Base-by-base conservation (phyloP, 2,113 vertebrate species). In the Prunella himalayana region DNA sequence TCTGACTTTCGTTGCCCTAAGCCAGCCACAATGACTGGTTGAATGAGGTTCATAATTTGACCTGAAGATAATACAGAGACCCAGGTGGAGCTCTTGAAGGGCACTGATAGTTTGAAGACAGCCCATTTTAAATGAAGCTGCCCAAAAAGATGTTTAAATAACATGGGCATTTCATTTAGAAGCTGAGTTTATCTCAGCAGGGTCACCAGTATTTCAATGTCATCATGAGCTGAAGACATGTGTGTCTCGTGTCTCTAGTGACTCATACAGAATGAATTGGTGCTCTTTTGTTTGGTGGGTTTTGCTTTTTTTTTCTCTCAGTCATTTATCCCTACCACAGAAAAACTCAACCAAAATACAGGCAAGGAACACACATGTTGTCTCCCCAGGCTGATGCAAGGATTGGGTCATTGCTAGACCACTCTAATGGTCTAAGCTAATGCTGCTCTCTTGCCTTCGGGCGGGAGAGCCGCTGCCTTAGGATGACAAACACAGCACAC, bases 401-500 rank as follows among this genome's bases (percentile, higher is more conserved):
- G 35, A 24, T 27, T 28, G 9, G 30, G 15, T 49, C 16, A 30
- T 41, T 45, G 33, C 47, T 77, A 33, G 61, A 35, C 27, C 9
- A 14, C 27, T 64, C 15, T 66, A 10, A 23, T 0, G 1, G 44
- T 35, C 56, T 57, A 76, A 68, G 44, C 6, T 33, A 63, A 33
- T 2, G 12, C 21, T 33, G 37, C n/a, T 19, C 35, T 19, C 16
- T 57, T 18, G 5, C 37, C 23, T 50, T 11, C 22, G 31, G 19
- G 8, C 5, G 10, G 27, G 15, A 66, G 39, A 53, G 31, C 42
- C 0, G 0, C 1, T 7, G 21, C 8, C 20, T 33, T 18, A 35
- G 27, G 31, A 30, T 8, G 24, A 59, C 30, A 89, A 84, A 54
- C 2, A 2, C 6, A 42, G 15, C 31, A 10, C 0, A 0, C 9